A percentile compares a stretch with the other conserved stretches of the same genome.
phyloP scores from a whole-genome alignment of 2,888 invertebrate genomes.

The Stenurella melanura region DNA sequence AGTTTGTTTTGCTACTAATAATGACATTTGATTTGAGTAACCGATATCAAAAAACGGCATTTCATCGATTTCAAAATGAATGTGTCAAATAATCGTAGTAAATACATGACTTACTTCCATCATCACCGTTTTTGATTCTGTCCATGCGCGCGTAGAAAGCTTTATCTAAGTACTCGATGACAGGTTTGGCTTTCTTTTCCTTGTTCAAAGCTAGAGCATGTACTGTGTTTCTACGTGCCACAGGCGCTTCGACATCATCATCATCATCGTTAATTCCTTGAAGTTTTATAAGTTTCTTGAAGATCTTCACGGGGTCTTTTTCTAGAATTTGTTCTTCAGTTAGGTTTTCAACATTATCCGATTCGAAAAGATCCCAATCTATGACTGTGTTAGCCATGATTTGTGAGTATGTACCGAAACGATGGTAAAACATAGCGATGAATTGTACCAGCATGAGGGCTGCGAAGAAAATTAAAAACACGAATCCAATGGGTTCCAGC shows the following conservation, averaged over 20 bases:
- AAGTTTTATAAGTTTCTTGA: slow-evolving; percentile 87
- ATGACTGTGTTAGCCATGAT: slow-evolving; percentile 82
- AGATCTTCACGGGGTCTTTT: slow-evolving; percentile 93
- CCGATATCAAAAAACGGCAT: too few relatives aligned
- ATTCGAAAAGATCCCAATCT: slow-evolving; percentile 56
- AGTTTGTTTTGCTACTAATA: too few relatives aligned
- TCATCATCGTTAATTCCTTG: slow-evolving; percentile 85
- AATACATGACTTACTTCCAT: slow-evolving; percentile 46
- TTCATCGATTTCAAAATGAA: too few relatives aligned
- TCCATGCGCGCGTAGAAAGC: slow-evolving; percentile 62
- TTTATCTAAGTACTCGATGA: slow-evolving; percentile 62
- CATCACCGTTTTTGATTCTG: slow-evolving; percentile 52
- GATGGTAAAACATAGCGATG: slow-evolving; percentile 84
- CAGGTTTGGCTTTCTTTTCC: slow-evolving; percentile 50
- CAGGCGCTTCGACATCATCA: slow-evolving; percentile 84
- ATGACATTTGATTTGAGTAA: too few relatives aligned
- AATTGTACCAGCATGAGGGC: slow-evolving; percentile 83
- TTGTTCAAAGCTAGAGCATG: slow-evolving; percentile 80
- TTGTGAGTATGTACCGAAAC: slow-evolving; percentile 84
- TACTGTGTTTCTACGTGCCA: slow-evolving; percentile 89
- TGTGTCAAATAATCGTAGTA: too few relatives aligned
- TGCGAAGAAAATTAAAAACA: slow-evolving; percentile 84
- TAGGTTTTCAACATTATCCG: slow-evolving; percentile 81
- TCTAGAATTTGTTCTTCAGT: slow-evolving; percentile 89
- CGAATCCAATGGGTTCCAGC: slow-evolving; percentile 84